phyloP scores from a whole-genome alignment of 2,888 invertebrate species.

The Melieria picta region DNA sequence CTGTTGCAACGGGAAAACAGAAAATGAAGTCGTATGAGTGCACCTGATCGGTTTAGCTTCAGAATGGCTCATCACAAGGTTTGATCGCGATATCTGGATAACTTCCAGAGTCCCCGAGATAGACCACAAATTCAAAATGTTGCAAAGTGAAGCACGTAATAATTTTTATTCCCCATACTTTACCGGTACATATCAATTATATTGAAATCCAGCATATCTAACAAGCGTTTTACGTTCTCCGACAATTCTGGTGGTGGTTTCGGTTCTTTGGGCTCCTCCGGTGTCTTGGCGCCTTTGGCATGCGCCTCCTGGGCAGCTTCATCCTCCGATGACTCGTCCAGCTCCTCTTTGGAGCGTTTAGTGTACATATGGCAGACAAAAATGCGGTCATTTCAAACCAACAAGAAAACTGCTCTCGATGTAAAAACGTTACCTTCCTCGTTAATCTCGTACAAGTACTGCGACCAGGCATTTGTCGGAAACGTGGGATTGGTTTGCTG shows the following conservation, averaged over 20 bases:
- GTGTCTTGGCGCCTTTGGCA: slow-evolving; percentile 35
- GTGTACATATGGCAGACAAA: not conserved
- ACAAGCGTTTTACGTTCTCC: slow-evolving; percentile 55
- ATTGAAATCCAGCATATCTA: slow-evolving; percentile 64
- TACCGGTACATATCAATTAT: slow-evolving; percentile 66
- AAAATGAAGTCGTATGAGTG: not conserved
- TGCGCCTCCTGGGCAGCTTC: slow-evolving; percentile 56
- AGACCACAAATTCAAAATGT: no score
- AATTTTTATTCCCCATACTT: not conserved
- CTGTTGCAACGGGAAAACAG: slow-evolving; percentile 43
- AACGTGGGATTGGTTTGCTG: slow-evolving; percentile 77
- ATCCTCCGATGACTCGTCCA: slow-evolving; percentile 58
- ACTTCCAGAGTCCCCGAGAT: no score
- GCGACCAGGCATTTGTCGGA: slow-evolving; percentile 77
- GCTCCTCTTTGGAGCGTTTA: slow-evolving; percentile 45
- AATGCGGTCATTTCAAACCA: not conserved
- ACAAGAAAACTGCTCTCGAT: no score
- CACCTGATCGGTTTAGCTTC: no score
- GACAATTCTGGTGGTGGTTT: slow-evolving; percentile 55
- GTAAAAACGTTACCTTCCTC: slow-evolving; percentile 50
- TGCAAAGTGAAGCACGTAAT: no score
- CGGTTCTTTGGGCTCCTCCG: slow-evolving; percentile 40
- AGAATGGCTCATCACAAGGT: no score
- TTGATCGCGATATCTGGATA: no score
- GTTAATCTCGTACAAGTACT: slow-evolving; percentile 69